A percentile compares a stretch with the other conserved stretches of the same genome.
phyloP scores from a whole-genome alignment of 2,797 vertebrate genomes.

The Sphaeramia orbicularis region DNA sequence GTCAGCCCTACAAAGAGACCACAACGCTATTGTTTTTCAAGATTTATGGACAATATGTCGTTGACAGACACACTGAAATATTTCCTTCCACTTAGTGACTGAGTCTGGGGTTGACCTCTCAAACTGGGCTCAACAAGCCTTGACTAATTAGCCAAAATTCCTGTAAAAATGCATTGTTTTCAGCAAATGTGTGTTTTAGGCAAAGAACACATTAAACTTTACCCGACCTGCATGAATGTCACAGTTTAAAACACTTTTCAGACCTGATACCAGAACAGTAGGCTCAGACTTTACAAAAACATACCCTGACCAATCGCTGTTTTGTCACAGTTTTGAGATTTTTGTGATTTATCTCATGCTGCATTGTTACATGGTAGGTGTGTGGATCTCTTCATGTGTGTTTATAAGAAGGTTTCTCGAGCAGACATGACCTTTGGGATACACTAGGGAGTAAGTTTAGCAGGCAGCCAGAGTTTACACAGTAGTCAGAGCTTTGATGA shows the following conservation, averaged over 20 bases:
- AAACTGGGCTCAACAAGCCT: conserved; percentile 10
- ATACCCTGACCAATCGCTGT: background rate
- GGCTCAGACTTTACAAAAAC: conserved; percentile 8
- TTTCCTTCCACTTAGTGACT: conserved; percentile 51
- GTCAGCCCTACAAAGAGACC: conserved; percentile 46
- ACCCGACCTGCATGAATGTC: background rate
- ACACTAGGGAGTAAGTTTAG: conserved; percentile 45
- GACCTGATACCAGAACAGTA: background rate
- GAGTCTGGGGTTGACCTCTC: conserved; percentile 33
- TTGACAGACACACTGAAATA: conserved; percentile 46
- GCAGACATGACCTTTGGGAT: conserved; percentile 61
- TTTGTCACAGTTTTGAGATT: conserved; percentile 2
- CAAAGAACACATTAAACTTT: background rate
- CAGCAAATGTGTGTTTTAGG: conserved; percentile 8
- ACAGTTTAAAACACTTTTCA: conserved; percentile 3
- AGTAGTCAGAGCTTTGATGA: conserved; percentile 66
- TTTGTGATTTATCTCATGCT: conserved; percentile 2
- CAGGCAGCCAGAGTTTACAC: conserved; percentile 49
- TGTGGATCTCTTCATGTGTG: conserved; percentile 22
- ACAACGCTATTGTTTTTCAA: conserved; percentile 57
- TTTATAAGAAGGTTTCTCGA: conserved; percentile 33
- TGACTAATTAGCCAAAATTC: conserved; percentile 6
- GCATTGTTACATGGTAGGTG: background rate
- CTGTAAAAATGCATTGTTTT: background rate
- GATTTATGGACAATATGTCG: conserved; percentile 59